phyloP scores from a whole-genome alignment of 2,113 vertebrate species.

The Melanostigma gelatinosum region DNA sequence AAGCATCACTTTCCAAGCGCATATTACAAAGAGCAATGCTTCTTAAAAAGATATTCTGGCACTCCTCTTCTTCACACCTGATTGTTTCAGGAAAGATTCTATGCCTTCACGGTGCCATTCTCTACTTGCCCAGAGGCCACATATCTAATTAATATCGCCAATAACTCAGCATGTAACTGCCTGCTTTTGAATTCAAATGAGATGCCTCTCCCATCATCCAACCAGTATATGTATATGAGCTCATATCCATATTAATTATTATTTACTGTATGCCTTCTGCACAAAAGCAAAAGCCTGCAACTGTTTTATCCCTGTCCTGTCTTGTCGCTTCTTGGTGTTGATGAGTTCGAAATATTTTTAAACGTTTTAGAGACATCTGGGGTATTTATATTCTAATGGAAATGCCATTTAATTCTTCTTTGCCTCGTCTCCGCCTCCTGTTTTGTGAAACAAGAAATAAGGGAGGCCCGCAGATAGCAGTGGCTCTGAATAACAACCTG shows the following conservation, averaged over 20 bases:
- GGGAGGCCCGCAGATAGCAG: conserved; percentile 64
- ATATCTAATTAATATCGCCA: conserved; percentile 76
- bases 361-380: conserved; percentile 71
- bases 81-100: conserved; percentile 55
- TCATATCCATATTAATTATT: conserved; percentile 61
- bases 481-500: conserved; percentile 81
- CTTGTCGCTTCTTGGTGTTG: conserved; percentile 31
- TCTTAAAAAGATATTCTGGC: conserved; percentile 11
- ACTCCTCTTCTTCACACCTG: conserved; percentile 44
- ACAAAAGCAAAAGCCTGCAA: conserved; percentile 41
- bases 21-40: conserved; percentile 20
- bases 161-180: conserved; percentile 61
- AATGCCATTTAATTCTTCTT: conserved; percentile 76
- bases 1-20: background rate
- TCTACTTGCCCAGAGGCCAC: conserved; percentile 56
- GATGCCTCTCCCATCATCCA: conserved; percentile 38
- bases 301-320: conserved; percentile 40
- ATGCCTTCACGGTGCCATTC: conserved; percentile 47
- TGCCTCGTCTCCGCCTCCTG: conserved; percentile 63
- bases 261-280: conserved; percentile 25
- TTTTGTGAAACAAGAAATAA: conserved; percentile 74
- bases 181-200: conserved; percentile 72
- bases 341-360: conserved; percentile 66
- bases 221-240: conserved; percentile 20
- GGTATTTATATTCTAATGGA: conserved; percentile 82